Conservation (phyloP, 30 jellyfish, hydroid and myxozoan genomes). For the Rhopilema esculentum region DNA sequence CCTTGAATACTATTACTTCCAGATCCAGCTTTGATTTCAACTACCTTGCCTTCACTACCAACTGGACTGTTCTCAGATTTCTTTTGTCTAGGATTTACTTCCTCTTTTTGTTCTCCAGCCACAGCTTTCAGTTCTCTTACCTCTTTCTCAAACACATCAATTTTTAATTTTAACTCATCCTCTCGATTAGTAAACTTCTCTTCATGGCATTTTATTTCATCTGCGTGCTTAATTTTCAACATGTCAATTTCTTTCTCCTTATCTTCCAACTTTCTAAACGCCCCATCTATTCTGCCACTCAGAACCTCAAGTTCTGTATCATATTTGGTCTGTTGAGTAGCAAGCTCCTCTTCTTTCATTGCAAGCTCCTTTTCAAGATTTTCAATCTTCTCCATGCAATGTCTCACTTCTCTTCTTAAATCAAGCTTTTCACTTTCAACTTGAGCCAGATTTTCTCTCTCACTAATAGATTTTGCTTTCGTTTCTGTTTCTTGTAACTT, state of each 20-base stretch:
- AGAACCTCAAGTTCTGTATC: neutral
- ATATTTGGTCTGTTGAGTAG: neutral
- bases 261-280: neutral
- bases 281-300: neutral
- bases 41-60: neutral
- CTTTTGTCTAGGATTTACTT: neutral
- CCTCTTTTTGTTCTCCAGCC: neutral
- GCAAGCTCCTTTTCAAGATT: neutral
- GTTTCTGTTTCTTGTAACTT: neutral
- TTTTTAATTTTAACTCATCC: conserved; percentile 6
- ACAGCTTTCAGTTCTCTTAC: neutral
- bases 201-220: neutral
- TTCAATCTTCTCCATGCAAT: neutral
- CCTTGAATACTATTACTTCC: too few species aligned
- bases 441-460: neutral
- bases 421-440: too few species aligned
- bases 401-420: neutral
- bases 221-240: neutral
- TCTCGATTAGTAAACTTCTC: neutral
- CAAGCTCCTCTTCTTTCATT: conserved; percentile 14
- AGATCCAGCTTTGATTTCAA: neutral
- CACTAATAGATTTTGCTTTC: neutral
- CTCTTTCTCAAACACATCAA: neutral
- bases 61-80: neutral
- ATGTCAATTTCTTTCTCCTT: neutral